Conservation (phyloP, 2,888 invertebrate genomes). For the Pristionchus fissidentatus region DNA sequence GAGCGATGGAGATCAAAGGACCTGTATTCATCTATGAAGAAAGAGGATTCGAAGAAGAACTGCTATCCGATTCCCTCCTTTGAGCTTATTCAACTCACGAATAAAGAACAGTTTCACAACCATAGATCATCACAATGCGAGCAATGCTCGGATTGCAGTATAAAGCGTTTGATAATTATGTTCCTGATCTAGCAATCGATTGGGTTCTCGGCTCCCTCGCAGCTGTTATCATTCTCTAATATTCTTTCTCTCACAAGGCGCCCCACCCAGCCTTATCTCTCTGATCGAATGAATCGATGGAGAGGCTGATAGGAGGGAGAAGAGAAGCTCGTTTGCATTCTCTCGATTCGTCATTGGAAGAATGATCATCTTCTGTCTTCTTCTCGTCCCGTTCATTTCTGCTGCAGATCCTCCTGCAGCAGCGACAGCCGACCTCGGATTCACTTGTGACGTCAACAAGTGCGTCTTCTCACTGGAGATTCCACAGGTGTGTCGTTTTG, state of each 20-base stretch:
- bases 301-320: conserved; percentile 27
- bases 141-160: conserved; percentile 1
- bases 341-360: conserved; percentile 16
- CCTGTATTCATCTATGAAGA: background rate
- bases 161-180: background rate
- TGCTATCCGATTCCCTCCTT: background rate
- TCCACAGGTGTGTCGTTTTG: background rate
- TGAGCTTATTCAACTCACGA: no score
- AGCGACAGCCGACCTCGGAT: background rate
- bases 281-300: conserved; percentile 17
- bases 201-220: no score
- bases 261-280: conserved; percentile 38
- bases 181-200: background rate
- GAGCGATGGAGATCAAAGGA: no score
- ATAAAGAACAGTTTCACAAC: no score
- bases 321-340: conserved; percentile 23
- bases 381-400: background rate
- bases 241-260: background rate
- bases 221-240: conserved; percentile 13
- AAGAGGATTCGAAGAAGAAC: no score
- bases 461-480: background rate
- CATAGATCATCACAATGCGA: no score
- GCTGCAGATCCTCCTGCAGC: background rate
- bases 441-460: conserved; percentile 13
- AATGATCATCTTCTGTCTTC: conserved; percentile 25